Conservation (phyloP, 2,888 invertebrate species). For the Ophonus ardosiacus region DNA sequence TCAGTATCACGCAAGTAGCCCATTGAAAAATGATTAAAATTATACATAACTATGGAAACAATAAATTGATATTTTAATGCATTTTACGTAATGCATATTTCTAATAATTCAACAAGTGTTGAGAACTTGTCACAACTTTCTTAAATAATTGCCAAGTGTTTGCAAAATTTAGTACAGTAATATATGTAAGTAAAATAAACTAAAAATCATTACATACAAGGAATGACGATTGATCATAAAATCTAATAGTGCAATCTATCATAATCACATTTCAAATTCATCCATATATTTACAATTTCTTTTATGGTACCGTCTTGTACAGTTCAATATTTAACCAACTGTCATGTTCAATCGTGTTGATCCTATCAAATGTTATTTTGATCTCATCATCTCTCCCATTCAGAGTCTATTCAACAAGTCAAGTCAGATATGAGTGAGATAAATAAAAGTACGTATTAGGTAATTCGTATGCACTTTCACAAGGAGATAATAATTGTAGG, state of each 20-base stretch:
- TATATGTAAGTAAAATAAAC: not conserved
- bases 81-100: too few relatives aligned
- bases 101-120: too few relatives aligned
- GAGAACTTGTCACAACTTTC: too few relatives aligned
- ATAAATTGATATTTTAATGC: too few relatives aligned
- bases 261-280: not conserved
- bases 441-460: slow-evolving; percentile 43
- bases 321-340: not conserved
- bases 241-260: not conserved
- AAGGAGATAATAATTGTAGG: slow-evolving; percentile 11
- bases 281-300: not conserved
- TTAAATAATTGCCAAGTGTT: not conserved
- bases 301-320: not conserved
- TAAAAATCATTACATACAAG: not conserved
- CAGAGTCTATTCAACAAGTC: not conserved
- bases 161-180: not conserved
- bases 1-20: too few relatives aligned
- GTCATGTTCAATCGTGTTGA: not conserved
- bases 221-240: not conserved
- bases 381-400: slow-evolving; percentile 17
- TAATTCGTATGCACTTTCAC: slow-evolving; percentile 46
- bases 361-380: not conserved
- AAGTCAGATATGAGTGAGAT: slow-evolving; percentile 8
- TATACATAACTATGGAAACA: too few relatives aligned
- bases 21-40: too few relatives aligned